Evolutionary conservation across 2,888 invertebrate genomes (phyloP), one percentile per base, ranked within the genome.

Genomic region (Stegophylla sp.): DNA sequence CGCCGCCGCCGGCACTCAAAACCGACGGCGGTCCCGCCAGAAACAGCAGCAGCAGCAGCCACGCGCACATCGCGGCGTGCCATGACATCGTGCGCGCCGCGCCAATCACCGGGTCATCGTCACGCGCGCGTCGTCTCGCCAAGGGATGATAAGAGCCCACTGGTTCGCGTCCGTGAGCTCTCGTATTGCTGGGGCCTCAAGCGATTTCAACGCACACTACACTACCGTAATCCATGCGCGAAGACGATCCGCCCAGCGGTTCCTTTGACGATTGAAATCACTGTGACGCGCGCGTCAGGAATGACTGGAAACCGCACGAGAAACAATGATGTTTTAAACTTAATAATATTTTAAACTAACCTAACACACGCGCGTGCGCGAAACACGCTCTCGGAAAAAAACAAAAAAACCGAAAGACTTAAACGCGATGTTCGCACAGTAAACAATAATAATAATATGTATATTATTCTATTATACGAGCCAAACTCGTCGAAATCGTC

Each of bases 1-100:
- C 53, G 34, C 56, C 45, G 41, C 28, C 45, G 20, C 45, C 69
- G 86, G 94, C 94, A n/a, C n/a, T n/a, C n/a, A n/a, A n/a, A n/a
- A n/a, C n/a, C n/a, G 82, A 94, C 94, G 81, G 17, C 64, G 64
- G 83, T 28, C 61, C n/a, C n/a, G 20, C 51, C 15, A 17, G 12
- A n/a, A n/a, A n/a, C 7, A 34, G 34, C 34, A 34, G 34, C 41
- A 64, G 3, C 51, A 43, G 17, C 66, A 34, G 56, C 56, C 76
- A 45, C 26, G 15, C 23, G 43, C 66, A 67, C 45, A 69, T 45
- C 45, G 15, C 77, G 20, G 28, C 26, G 77, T 45, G 59, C 77
- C 77, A 77, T 77, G 20, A 67, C 77, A 77, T 77, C 17, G 59
- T 69, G 56, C 59, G 66, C 67, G 28, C 20, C 20, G n/a, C n/a